phyloP scores from a whole-genome alignment of 2,888 invertebrate species.

The Molorchus minor region DNA sequence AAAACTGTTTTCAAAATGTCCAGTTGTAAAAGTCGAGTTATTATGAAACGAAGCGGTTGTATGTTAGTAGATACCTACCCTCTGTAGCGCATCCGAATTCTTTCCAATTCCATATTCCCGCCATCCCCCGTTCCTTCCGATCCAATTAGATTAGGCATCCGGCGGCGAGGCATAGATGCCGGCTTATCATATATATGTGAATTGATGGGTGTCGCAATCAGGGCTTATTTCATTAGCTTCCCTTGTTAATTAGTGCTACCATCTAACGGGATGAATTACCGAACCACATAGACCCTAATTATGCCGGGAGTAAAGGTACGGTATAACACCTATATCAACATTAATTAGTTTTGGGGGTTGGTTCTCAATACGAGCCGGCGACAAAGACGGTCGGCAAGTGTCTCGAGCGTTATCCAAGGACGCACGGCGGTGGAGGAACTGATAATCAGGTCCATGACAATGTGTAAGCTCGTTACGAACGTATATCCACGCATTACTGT shows the following conservation, averaged over 20 bases:
- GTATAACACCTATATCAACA: conserved; percentile 53
- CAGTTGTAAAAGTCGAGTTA: not conserved
- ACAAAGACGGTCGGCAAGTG: too few relatives aligned
- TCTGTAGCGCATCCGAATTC: not conserved
- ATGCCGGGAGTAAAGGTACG: conserved; percentile 48
- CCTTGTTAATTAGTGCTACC: conserved; percentile 61
- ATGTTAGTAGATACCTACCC: conserved; percentile 26
- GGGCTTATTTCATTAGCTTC: conserved; percentile 61
- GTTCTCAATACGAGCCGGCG: conserved; percentile 36
- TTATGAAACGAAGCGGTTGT: not conserved
- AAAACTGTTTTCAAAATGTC: not conserved
- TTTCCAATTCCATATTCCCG: not conserved
- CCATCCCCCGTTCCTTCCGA: not conserved
- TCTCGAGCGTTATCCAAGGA: conserved; percentile 14
- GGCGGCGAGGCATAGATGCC: conserved; percentile 31
- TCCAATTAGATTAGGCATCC: conserved; percentile 14
- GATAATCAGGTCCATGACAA: conserved; percentile 15
- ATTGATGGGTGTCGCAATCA: conserved; percentile 61
- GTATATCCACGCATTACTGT: too few relatives aligned
- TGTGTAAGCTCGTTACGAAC: too few relatives aligned
- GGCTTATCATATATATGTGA: conserved; percentile 46
- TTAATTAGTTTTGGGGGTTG: conserved; percentile 48
- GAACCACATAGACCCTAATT: conserved; percentile 59
- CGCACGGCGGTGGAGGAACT: conserved; percentile 25
- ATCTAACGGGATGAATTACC: conserved; percentile 59